Conservation (phyloP, 1,140 invertebrate species). For the Phthorimaea operculella region DNA sequence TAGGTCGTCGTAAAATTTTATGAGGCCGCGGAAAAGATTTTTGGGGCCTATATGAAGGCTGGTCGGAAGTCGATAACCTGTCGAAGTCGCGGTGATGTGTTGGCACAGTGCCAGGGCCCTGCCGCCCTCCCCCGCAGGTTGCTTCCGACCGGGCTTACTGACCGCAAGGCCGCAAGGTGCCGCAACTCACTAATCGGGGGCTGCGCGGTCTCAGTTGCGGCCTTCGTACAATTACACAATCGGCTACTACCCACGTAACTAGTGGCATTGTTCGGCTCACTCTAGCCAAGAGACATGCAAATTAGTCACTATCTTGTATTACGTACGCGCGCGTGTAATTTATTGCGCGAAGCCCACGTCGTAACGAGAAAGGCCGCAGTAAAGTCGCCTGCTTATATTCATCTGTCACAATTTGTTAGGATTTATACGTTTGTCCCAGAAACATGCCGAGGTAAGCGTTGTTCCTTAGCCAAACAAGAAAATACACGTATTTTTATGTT, state of each 20-base stretch:
- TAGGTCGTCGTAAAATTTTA: constrained; percentile 49
- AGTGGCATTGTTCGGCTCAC: background rate
- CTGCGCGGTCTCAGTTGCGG: no score
- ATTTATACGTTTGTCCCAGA: background rate
- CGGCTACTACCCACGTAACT: no score
- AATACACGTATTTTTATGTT: no score
- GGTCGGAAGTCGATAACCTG: constrained; percentile 49
- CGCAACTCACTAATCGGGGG: no score
- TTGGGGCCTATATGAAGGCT: constrained; percentile 41
- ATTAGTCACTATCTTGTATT: background rate
- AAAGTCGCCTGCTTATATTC: background rate
- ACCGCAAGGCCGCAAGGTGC: no score
- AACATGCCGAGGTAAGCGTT: no score
- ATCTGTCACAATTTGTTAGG: constrained; percentile 1
- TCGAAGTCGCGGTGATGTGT: constrained; percentile 32
- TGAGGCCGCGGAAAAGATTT: constrained; percentile 42
- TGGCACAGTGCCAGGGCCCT: constrained; percentile 39
- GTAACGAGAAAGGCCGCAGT: background rate
- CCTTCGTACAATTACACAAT: no score
- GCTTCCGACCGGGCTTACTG: no score
- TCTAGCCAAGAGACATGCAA: background rate
- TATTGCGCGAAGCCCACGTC: background rate
- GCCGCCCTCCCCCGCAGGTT: constrained; percentile 6
- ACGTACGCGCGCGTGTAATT: background rate
- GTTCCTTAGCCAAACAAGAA: no score